Evolutionary conservation across 2,888 invertebrate genomes (phyloP), one percentile per base, ranked within the genome.

Genomic region (Cephus sareptanus): DNA sequence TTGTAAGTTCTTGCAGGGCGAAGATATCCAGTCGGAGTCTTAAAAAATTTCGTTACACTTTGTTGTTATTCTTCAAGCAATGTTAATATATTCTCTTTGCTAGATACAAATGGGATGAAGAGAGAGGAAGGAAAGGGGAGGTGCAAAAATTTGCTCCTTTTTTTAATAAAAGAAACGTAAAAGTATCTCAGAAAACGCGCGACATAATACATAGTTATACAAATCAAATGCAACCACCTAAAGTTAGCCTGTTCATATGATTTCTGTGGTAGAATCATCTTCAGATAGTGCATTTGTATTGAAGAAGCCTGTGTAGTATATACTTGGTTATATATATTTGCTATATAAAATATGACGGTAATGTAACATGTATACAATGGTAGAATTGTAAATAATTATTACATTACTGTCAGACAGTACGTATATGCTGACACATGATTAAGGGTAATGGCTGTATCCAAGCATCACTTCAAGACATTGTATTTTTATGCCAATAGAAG

Each of bases 41-140:
- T 9, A 56, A 56, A 23, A 56, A 56, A 56, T 56, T 56, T 56
- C 56, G 56, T 56, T 56, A 56, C 23, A 56, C 56, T 56, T 56
- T 56, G 23, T 56, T 71, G 71, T 71, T 33, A 33, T 71, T 33
- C 33, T 23, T 15, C 71, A 6, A 71, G 15, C 71, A 34, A 71
- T 71, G 15, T 33, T 71, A 71, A 71, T 71, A 71, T 71, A 71
- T 71, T 71, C 71, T 71, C 71, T 34, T 34, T 71, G 34, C 6
- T 31, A 71, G 71, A 15, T 71, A 34, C 15, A 71, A 71, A 71
- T 33, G 31, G 31, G 23, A 56, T 0, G 56, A 56, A 56, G 56
- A 56, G 56, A 56, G 9, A 9, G 56, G 9, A 56, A 56, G 56
- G 9, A 23, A 23, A 56, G 6, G 56, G 56, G 56, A 56, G 23